phyloP scores from a whole-genome alignment of 1,140 invertebrate species.

The Drosophila suzukii region DNA sequence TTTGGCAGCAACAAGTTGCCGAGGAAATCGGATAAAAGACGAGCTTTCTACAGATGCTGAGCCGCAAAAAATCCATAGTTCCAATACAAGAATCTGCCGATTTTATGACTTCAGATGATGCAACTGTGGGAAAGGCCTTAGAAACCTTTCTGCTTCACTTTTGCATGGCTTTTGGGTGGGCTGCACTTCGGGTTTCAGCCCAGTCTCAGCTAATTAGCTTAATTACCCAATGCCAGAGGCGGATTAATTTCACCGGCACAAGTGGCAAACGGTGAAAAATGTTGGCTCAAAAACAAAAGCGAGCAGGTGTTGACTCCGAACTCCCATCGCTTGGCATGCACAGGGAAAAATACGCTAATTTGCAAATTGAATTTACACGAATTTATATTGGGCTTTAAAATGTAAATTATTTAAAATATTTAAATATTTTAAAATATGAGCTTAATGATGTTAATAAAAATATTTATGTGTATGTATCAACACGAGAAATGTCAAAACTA shows the following conservation, averaged over 20 bases:
- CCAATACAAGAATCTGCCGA: conserved; percentile 16
- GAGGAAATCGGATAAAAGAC: conserved; percentile 27
- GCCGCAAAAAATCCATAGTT: neutral
- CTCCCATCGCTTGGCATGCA: conserved; percentile 51
- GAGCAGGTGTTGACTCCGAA: conserved; percentile 52
- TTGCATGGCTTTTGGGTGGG: conserved; percentile 43
- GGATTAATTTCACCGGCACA: conserved; percentile 53
- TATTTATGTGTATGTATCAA: no score
- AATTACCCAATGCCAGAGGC: conserved; percentile 61
- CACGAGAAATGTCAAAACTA: no score
- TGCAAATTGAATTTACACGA: neutral
- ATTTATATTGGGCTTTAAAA: no score
- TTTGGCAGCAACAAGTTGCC: conserved; percentile 40
- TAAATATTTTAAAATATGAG: no score
- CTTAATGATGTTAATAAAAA: no score
- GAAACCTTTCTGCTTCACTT: conserved; percentile 1
- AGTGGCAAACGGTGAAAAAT: conserved; percentile 49
- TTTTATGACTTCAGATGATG: conserved; percentile 27
- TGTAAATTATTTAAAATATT: no score
- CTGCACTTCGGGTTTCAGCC: conserved; percentile 54
- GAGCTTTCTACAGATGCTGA: conserved; percentile 20
- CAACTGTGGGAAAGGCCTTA: conserved; percentile 39
- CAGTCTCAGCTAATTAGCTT: conserved; percentile 69
- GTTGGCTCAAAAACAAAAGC: conserved; percentile 60
- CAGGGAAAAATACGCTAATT: conserved; percentile 7